Conservation (phyloP, 2,113 vertebrate species). For the Fulmarus glacialis region DNA sequence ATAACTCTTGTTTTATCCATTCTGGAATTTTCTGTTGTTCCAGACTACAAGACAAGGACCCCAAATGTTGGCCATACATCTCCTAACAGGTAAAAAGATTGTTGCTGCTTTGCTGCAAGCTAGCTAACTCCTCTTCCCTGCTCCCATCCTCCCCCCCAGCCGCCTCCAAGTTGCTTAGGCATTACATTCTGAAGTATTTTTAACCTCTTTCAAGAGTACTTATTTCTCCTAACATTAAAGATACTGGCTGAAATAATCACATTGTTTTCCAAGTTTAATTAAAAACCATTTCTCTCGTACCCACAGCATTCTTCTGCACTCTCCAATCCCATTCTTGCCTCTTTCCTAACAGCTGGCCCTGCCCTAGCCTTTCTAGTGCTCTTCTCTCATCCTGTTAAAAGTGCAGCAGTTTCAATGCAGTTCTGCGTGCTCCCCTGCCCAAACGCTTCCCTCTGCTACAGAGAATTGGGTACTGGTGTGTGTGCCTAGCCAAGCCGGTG, state of each 20-base stretch:
- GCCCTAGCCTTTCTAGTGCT: background rate
- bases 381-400: background rate
- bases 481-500: background rate
- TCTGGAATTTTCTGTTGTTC: background rate
- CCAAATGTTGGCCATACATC: background rate
- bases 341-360: background rate
- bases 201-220: background rate
- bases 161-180: background rate
- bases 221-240: background rate
- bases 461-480: background rate
- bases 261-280: background rate
- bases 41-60: background rate
- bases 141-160: background rate
- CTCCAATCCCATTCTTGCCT: background rate
- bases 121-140: background rate
- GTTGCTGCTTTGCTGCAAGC: background rate
- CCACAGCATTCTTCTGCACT: background rate
- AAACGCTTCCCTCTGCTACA: background rate
- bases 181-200: background rate
- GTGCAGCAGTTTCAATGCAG: background rate
- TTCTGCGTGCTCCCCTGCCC: background rate
- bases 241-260: background rate
- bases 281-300: background rate
- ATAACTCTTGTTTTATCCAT: background rate
- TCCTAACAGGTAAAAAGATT: background rate